Conservation (phyloP, 2,888 invertebrate genomes). For the Stictocephala bisonia region DNA sequence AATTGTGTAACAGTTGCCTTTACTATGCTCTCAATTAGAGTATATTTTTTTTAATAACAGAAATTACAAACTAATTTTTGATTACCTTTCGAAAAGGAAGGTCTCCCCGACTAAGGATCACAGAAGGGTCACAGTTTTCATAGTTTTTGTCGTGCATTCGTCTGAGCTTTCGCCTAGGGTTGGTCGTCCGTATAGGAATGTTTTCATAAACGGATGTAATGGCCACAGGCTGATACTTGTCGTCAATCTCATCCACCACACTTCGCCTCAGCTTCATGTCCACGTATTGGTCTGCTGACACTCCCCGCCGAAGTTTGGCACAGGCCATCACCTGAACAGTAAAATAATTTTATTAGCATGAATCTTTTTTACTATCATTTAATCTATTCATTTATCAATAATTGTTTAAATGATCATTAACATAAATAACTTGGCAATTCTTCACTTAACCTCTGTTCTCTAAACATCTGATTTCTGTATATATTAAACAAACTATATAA, state of each 20-base stretch:
- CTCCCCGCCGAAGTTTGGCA: slow-evolving; percentile 71
- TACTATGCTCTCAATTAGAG: too few relatives aligned
- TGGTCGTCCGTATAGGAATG: slow-evolving; percentile 76
- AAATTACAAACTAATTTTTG: too few relatives aligned
- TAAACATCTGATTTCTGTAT: too few relatives aligned
- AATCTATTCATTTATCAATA: too few relatives aligned
- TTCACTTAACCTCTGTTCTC: too few relatives aligned
- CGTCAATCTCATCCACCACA: slow-evolving; percentile 60
- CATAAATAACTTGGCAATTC: too few relatives aligned
- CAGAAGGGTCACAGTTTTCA: slow-evolving; percentile 71
- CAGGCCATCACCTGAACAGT: slow-evolving; percentile 61
- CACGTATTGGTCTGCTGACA: slow-evolving; percentile 82
- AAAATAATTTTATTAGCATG: too few relatives aligned
- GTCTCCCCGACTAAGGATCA: slow-evolving; percentile 59
- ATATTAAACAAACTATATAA: too few relatives aligned
- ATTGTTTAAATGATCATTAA: too few relatives aligned
- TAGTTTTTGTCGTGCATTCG: slow-evolving; percentile 69
- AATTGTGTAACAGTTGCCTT: too few relatives aligned
- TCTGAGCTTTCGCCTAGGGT: slow-evolving; percentile 77
- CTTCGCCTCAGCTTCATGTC: slow-evolving; percentile 74
- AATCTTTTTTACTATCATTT: too few relatives aligned
- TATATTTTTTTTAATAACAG: too few relatives aligned
- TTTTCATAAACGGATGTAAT: slow-evolving; percentile 81
- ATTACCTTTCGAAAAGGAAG: slow-evolving; percentile 58
- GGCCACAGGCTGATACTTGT: slow-evolving; percentile 71